A percentile compares a stretch with the other conserved stretches of the same genome.
These are phyloP conservation scores for Thermophis baileyi DNA, from an alignment of 2,113 vertebrate genomes.

Conservation along the genomic window DNA sequence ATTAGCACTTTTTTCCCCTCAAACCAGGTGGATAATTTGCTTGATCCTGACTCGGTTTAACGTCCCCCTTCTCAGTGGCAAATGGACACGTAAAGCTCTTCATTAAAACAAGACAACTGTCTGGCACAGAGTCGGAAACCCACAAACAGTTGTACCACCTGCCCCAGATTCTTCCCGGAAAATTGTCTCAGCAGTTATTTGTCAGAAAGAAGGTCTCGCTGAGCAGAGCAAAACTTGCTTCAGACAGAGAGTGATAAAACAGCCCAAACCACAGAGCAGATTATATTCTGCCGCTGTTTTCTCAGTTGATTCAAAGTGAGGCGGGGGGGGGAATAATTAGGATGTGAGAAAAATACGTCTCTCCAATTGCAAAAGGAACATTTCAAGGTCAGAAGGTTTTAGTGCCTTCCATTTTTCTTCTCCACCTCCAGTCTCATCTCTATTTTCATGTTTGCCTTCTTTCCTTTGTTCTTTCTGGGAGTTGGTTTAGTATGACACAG, in stretches of 20 bases:
- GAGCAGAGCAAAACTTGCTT: background rate
- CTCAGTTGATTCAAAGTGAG: background rate
- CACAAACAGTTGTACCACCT: background rate
- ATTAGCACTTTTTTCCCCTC: conserved; percentile 42
- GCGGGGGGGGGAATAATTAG: background rate
- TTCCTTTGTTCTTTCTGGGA: background rate
- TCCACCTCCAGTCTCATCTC: background rate
- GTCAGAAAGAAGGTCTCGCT: conserved; percentile 20
- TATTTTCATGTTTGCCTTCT: background rate
- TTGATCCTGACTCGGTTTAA: conserved; percentile 46
- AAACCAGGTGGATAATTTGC: conserved; percentile 1
- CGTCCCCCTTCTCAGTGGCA: conserved; percentile 35
- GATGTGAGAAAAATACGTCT: background rate
- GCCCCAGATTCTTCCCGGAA: conserved; percentile 42
- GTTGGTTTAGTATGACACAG: no score
- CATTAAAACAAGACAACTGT: conserved; percentile 37
- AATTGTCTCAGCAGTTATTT: conserved; percentile 7
- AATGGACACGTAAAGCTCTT: conserved; percentile 29
- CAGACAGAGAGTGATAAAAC: background rate
- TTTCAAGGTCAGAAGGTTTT: background rate
- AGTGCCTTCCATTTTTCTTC: background rate
- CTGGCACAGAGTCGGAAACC: conserved; percentile 38
- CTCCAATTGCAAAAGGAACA: background rate
- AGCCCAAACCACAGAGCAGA: background rate
- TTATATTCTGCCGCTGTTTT: background rate